Conservation (phyloP, 1,140 invertebrate genomes). For the Aphis craccivora region DNA sequence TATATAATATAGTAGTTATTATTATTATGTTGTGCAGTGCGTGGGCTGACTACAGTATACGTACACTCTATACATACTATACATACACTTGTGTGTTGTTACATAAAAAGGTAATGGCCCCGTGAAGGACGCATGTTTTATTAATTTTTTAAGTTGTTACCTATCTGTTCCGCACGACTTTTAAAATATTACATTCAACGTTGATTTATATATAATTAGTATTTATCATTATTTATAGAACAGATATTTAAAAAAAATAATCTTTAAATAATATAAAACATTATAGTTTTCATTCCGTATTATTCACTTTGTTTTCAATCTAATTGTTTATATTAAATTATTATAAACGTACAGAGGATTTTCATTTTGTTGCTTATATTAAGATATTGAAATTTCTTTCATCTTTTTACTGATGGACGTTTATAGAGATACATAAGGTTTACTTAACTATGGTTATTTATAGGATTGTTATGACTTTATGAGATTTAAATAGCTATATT, state of each 20-base stretch:
- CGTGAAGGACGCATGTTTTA: conserved; percentile 25
- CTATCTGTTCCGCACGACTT: conserved; percentile 17
- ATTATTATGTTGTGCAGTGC: not conserved
- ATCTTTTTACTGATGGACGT: not conserved
- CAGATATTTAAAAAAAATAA: not conserved
- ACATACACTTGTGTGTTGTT: not conserved
- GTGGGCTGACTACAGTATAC: conserved; percentile 1
- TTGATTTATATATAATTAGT: conserved; percentile 12
- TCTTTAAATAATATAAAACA: no score
- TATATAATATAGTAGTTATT: not conserved
- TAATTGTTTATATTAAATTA: not conserved
- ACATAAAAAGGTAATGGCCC: conserved; percentile 27
- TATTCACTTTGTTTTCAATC: not conserved
- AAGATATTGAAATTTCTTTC: not conserved
- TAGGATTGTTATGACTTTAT: not conserved
- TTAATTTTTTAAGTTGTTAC: conserved; percentile 26
- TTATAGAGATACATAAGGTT: not conserved
- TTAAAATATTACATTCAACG: not conserved
- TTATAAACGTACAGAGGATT: not conserved
- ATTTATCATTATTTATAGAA: not conserved
- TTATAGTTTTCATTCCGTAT: not conserved
- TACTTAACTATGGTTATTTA: not conserved
- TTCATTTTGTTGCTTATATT: not conserved
- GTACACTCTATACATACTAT: not conserved
- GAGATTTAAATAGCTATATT: not conserved